phyloP scores from a whole-genome alignment of 2,888 invertebrate species.

The Caenorhabditis becei region DNA sequence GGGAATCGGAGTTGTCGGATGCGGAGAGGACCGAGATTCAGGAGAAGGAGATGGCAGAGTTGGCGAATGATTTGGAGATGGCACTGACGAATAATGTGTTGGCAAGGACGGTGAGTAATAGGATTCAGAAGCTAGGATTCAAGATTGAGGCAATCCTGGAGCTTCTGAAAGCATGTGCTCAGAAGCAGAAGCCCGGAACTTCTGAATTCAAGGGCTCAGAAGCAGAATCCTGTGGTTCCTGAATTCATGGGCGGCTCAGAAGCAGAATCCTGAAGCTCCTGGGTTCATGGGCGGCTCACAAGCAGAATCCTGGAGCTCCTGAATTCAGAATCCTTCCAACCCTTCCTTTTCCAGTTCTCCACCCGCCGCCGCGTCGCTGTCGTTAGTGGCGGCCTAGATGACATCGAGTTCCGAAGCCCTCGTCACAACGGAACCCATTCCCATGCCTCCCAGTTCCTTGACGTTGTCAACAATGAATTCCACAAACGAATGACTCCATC shows the following conservation, averaged over 20 bases:
- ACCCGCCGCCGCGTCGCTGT: conserved; percentile 74
- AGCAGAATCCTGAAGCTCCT: no score
- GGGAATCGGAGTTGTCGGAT: conserved; percentile 42
- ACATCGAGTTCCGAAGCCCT: conserved; percentile 69
- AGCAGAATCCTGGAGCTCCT: no score
- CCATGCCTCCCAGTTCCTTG: conserved; percentile 53
- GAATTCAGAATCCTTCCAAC: no score
- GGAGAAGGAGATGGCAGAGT: conserved; percentile 65
- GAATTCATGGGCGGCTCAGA: no score
- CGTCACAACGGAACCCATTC: conserved; percentile 40
- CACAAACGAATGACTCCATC: conserved; percentile 58
- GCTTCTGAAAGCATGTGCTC: no score
- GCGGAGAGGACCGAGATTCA: conserved; percentile 37
- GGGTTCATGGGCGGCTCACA: no score
- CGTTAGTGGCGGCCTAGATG: conserved; percentile 72
- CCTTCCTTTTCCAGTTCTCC: no score
- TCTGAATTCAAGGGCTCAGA: no score
- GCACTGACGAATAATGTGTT: conserved; percentile 75
- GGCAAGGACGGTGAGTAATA: conserved; percentile 72
- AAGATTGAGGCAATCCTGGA: no score
- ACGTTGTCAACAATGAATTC: conserved; percentile 52
- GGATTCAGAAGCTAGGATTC: no score
- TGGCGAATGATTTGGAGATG: conserved; percentile 76
- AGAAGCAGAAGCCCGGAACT: no score
- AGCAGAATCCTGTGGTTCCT: no score